A percentile compares a stretch with the other conserved stretches of the same genome.
Conservation (phyloP, 1,140 invertebrate genomes). For the Bombus affinis region DNA sequence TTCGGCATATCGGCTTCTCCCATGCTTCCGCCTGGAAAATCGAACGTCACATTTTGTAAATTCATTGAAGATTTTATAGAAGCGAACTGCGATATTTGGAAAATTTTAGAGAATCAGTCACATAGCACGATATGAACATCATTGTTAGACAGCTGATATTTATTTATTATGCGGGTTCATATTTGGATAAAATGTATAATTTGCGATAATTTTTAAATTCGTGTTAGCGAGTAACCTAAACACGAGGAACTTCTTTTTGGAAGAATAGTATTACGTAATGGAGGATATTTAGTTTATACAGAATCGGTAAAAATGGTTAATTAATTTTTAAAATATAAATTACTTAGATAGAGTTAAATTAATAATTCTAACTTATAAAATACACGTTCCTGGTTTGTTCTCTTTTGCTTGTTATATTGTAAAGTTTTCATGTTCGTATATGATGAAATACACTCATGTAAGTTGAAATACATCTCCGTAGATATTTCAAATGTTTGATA, state of each 20-base stretch:
- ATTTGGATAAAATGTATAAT: too few species aligned
- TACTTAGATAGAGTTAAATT: neutral
- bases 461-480: neutral
- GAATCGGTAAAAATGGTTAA: neutral
- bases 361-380: neutral
- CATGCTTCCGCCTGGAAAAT: constrained; percentile 77
- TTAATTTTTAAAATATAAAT: neutral
- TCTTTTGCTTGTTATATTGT: neutral
- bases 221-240: neutral
- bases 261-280: too few species aligned
- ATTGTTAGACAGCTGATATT: neutral
- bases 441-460: neutral
- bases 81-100: neutral
- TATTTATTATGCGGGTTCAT: too few species aligned
- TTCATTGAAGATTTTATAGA: neutral
- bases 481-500: neutral
- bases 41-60: neutral
- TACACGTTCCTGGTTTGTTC: too few species aligned
- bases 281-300: too few species aligned
- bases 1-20: constrained; percentile 83
- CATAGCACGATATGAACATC: neutral
- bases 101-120: neutral
- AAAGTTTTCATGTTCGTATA: neutral
- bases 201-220: neutral
- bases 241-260: too few species aligned